phyloP scores from a whole-genome alignment of 1,140 invertebrate species.

The Elymnias hypermnestra region DNA sequence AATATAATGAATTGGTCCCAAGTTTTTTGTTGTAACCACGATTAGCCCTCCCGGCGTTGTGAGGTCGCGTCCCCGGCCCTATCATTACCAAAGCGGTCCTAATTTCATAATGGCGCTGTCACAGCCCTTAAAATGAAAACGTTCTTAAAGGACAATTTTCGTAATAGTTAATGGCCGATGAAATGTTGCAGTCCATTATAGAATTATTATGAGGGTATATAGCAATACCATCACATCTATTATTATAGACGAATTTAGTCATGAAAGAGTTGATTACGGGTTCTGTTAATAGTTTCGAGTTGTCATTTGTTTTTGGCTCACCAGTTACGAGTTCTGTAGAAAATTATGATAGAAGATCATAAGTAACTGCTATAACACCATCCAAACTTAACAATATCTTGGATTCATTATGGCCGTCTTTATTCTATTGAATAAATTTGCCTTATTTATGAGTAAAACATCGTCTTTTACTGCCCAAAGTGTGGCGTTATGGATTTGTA shows the following conservation, averaged over 20 bases:
- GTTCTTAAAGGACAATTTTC: slow-evolving; percentile 68
- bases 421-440: too few relatives aligned
- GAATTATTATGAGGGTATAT: slow-evolving; percentile 45
- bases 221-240: slow-evolving; percentile 36
- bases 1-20: slow-evolving; percentile 63
- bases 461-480: too few relatives aligned
- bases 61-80: slow-evolving; percentile 55
- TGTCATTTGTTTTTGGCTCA: too few relatives aligned
- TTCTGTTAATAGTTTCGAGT: slow-evolving; percentile 37
- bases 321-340: too few relatives aligned
- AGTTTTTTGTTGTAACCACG: slow-evolving; percentile 53
- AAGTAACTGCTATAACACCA: too few relatives aligned
- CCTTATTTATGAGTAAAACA: too few relatives aligned
- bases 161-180: slow-evolving; percentile 52
- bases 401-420: too few relatives aligned
- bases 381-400: too few relatives aligned
- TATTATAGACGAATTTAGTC: slow-evolving; percentile 28
- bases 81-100: slow-evolving; percentile 71
- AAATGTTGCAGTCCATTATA: slow-evolving; percentile 59
- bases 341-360: too few relatives aligned
- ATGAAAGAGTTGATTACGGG: slow-evolving; percentile 8
- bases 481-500: too few relatives aligned
- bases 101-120: slow-evolving; percentile 74
- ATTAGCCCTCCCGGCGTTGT: slow-evolving; percentile 60
- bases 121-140: slow-evolving; percentile 57